Evolutionary conservation across 2,888 invertebrate genomes (phyloP), one percentile per base, ranked within the genome.

Genomic region (Meteorus colon): DNA sequence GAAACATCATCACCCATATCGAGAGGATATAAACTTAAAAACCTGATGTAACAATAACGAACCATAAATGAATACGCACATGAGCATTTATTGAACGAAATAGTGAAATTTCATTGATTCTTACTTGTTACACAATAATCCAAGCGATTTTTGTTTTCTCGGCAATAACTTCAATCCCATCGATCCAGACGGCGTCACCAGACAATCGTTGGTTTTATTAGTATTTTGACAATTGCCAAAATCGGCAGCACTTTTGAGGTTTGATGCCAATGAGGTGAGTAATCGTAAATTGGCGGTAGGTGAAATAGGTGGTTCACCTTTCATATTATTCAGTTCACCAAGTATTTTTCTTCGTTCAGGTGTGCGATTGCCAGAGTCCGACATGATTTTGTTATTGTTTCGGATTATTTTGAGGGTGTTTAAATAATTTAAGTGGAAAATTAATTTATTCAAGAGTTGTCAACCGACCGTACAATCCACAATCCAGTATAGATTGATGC

Each of bases 281-380:
- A 94, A 89, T 89, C 93, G 93, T 67, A 94, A 90, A 89, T 94
- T 94, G 80, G 93, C 93, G 75, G 92, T 94, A 29, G 94, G 94
- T 27, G 94, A 94, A 24, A 93, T 91, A 82, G 90, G 90, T 62
- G 91, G 90, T 62, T 92, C 91, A 78, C 89, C 90, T 41, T 90
- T 87, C 16, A 91, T 90, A 85, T 92, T 92, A 60, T 92, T 92
- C 71, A 92, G 90, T 88, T 92, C 92, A 73, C 91, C 90, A 72
- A 92, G 90, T 76, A 91, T 91, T 85, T 88, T 80, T 55, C 55
- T 19, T 2, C 81, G 80, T 37, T 81, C 81, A 41, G 81, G 81
- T 66, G 80, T 81, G 51, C 75, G 67, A 34, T 76, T 67, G 2
- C 75, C 73, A 37, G 76, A 31, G 27, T 79, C 78, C 14, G 78